A percentile compares a stretch with the other conserved stretches of the same genome.
phyloP scores from a whole-genome alignment of 1,140 invertebrate species.

The Venturia canescens region DNA sequence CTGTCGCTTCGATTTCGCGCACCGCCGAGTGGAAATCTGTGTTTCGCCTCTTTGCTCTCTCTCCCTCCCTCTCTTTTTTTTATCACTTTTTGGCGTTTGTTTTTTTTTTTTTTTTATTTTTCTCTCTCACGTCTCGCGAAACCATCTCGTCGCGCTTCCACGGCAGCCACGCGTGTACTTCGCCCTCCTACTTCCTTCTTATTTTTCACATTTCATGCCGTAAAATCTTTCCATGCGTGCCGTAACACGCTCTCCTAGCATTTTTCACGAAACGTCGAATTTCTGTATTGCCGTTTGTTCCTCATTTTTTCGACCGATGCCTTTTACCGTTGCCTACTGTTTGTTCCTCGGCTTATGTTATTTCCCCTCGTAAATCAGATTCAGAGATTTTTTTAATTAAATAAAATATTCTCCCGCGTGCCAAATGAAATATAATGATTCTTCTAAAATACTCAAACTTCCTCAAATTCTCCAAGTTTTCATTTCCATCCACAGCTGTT shows the following conservation, averaged over 20 bases:
- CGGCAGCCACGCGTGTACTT: conserved; percentile 32
- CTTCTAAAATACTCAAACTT: no score
- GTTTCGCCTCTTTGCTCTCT: conserved; percentile 46
- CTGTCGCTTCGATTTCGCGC: conserved; percentile 51
- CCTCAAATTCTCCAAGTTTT: no score
- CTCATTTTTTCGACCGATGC: not conserved
- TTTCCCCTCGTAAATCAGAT: no score
- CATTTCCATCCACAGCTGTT: no score
- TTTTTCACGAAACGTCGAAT: conserved; percentile 22
- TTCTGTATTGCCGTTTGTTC: not conserved
- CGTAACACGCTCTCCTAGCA: not conserved
- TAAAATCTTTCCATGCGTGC: not conserved
- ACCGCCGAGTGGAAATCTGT: conserved; percentile 56
- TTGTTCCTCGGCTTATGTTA: no score
- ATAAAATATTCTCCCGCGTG: no score
- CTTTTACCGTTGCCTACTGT: no score
- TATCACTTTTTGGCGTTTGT: not conserved
- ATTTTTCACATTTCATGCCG: not conserved
- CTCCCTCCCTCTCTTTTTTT: conserved; percentile 9
- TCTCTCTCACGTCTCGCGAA: not conserved
- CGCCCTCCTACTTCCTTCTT: not conserved
- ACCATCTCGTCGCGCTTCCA: conserved; percentile 30
- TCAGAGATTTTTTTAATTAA: no score
- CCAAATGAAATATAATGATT: no score
- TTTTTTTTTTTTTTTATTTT: conserved; percentile 23